Evolutionary conservation across 2,888 invertebrate genomes (phyloP), one percentile per base, ranked within the genome.

Genomic region (Mesoligia furuncula): DNA sequence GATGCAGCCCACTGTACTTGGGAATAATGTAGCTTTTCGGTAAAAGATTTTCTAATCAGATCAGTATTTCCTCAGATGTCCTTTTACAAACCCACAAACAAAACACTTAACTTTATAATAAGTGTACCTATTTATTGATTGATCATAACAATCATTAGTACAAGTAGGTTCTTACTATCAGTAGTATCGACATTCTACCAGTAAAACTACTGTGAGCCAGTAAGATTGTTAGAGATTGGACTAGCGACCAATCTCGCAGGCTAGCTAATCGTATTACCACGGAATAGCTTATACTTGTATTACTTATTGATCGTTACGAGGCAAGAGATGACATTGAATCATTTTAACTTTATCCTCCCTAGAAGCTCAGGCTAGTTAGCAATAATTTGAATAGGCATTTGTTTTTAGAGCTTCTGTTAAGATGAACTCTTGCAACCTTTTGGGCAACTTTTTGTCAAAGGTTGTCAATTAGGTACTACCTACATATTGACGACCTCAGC

Each of bases 261-360:
- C 51, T 9, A n/a, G 15, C n/a, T 54, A 54, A 64, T 64, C 51
- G n/a, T 42, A 64, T 75, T 75, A 75, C 20, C 2, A 8, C 15
- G 27, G 11, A 39, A 27, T 61, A 48, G 61, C 27, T 75, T 61
- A 48, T 75, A 51, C 39, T 61, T 39, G 11, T 42, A 42, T 42
- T 24, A 24, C 48, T 39, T 39, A 51, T 75, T 36, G 24, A 48
- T 75, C 7, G 15, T n/a, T 24, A 61, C 20, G 31, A 36, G 5
- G 42, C 42, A 57, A 73, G n/a, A 57, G 2, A 73, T 45, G n/a
- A 73, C n/a, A n/a, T 45, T 45, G 8, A 59, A 59, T 73, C 20
- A 45, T 11, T 73, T 48, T n/a, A 74, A 74, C 45, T 59, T n/a
- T 73, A n/a, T 15, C 20, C 8, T 20, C 13, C 4, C 13, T 39